Evolutionary conservation across 1,140 invertebrate species (phyloP).

Genomic region (Zaprionus kolodkinae): DNA sequence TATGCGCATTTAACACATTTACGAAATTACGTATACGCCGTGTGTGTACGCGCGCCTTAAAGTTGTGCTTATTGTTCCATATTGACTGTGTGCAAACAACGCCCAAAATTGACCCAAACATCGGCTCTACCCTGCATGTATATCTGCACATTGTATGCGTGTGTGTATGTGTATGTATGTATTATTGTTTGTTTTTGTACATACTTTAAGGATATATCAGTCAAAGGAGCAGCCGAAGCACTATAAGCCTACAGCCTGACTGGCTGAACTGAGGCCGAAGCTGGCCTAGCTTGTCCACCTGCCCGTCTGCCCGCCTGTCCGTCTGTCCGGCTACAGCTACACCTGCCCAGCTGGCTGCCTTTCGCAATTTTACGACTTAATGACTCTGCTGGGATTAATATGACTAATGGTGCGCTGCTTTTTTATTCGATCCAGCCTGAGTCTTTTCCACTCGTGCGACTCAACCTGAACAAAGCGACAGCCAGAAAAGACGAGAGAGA

Average conservation of each 20-base stretch:
- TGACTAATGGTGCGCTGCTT: slow-evolving; percentile 77
- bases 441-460: slow-evolving; percentile 8
- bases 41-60: slow-evolving; percentile 36
- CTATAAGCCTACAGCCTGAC: slow-evolving; percentile 22
- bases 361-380: slow-evolving; percentile 81
- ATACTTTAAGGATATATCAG: slow-evolving; percentile 36
- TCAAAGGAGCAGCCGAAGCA: slow-evolving; percentile 26
- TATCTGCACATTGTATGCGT: too few relatives aligned
- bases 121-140: not conserved
- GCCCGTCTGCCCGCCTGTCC: not conserved
- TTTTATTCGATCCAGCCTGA: slow-evolving; percentile 63
- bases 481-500: not conserved
- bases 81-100: slow-evolving; percentile 50
- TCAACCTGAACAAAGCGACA: not conserved
- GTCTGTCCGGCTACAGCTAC: not conserved
- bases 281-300: not conserved
- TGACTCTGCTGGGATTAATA: slow-evolving; percentile 83
- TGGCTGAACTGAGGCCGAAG: not conserved
- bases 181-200: slow-evolving; percentile 9
- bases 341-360: slow-evolving; percentile 46
- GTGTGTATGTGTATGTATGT: slow-evolving; percentile 31
- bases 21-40: slow-evolving; percentile 46
- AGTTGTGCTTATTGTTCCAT: slow-evolving; percentile 42
- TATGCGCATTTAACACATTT: slow-evolving; percentile 12
- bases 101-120: slow-evolving; percentile 55